Base-by-base conservation (phyloP, 2,888 invertebrate genomes). In the Odontocerum albicorne region DNA sequence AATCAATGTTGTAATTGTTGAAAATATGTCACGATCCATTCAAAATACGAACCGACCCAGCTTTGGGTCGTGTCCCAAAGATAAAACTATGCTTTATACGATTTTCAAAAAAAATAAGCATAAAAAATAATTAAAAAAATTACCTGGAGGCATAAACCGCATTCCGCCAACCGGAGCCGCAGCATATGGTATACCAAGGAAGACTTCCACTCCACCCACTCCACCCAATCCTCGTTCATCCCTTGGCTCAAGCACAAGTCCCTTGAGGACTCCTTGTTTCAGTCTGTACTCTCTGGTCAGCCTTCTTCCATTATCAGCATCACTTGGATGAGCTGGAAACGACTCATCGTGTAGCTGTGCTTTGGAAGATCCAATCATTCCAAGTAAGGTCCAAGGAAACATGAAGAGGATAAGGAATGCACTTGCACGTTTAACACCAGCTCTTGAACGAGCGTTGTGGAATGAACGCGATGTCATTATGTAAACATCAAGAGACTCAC, bases 81-180 rank as follows among this genome's bases (percentile, higher is more conserved):
- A n/a, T n/a, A n/a, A n/a, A n/a, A n/a, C n/a, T n/a, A n/a, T n/a
- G n/a, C n/a, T n/a, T n/a, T n/a, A n/a, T n/a, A n/a, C n/a, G n/a
- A n/a, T n/a, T n/a, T n/a, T n/a, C n/a, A n/a, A n/a, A n/a, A n/a
- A n/a, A n/a, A n/a, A n/a, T n/a, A n/a, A n/a, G n/a, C n/a, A n/a
- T n/a, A n/a, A n/a, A 2, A 19, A 10, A 2, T 19, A 17, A 17
- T 10, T 17, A n/a, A 20, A 22, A 4, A 27, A 13, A 67, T 68
- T 67, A 82, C 87, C 87, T 62, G 93, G 92, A 22, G 92, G 92
- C 84, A 92, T 90, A 70, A 93, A 93, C 54, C 93, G 80, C 45
- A 88, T 75, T 53, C 75, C 82, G 4, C 85, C 88, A 3, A 85
- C 79, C 1, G 91, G 91, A 7, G 91, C 83, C 27, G 88, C 89